Percentiles rank a stretch among this genome's conserved stretches.
Evolutionary conservation across 2,113 vertebrate species (phyloP).

Genomic region (Damaliscus lunatus): DNA sequence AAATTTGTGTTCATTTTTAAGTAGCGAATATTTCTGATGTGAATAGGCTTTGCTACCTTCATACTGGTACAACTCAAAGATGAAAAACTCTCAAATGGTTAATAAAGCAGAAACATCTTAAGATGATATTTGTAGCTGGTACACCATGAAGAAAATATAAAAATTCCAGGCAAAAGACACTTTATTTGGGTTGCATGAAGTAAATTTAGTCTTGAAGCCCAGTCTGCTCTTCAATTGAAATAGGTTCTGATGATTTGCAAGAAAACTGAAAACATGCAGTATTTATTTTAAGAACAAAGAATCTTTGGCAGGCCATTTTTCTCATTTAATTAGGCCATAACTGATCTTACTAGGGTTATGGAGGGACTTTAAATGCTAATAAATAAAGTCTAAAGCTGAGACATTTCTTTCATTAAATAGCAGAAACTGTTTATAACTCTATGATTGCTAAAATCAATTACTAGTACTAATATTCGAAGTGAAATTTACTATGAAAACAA

Average conservation of each 20-base stretch:
- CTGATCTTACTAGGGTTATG: conserved; percentile 70
- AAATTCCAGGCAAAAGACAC: conserved; percentile 28
- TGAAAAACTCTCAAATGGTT: conserved; percentile 37
- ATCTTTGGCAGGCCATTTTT: conserved; percentile 77
- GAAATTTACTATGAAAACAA: conserved; percentile 79
- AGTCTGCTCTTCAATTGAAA: conserved; percentile 40
- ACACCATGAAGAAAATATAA: conserved; percentile 17
- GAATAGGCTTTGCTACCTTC: neutral
- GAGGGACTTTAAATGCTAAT: conserved; percentile 78
- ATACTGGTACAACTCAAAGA: conserved; percentile 38
- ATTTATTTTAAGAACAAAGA: conserved; percentile 67
- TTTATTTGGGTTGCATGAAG: conserved; percentile 28
- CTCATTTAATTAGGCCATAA: conserved; percentile 81
- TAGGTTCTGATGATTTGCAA: conserved; percentile 50
- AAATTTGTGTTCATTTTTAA: conserved; percentile 45
- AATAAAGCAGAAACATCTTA: conserved; percentile 58
- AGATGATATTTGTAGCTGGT: conserved; percentile 48
- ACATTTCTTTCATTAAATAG: conserved; percentile 81
- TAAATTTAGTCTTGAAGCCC: neutral
- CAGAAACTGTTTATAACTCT: conserved; percentile 81
- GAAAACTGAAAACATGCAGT: conserved; percentile 63
- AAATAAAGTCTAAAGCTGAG: conserved; percentile 78
- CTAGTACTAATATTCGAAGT: conserved; percentile 79
- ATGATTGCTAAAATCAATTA: conserved; percentile 83
- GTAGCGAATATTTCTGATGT: conserved; percentile 58